Base-by-base conservation (phyloP, 2,113 vertebrate genomes). In the Nettapus auritus region DNA sequence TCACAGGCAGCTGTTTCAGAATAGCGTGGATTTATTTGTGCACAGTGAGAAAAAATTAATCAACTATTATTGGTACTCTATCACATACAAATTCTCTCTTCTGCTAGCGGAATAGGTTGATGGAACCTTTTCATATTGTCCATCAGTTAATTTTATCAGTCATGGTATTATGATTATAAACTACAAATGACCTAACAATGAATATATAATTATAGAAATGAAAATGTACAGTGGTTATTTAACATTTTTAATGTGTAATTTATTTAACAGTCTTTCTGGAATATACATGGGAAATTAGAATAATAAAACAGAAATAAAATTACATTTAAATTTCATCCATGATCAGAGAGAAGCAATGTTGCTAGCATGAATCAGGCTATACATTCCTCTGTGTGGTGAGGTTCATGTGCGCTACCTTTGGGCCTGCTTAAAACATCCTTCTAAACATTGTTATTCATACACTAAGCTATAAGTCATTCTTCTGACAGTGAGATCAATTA, bases 101-200 rank as follows among this genome's bases (percentile, higher is more conserved):
- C 55, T 93, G 7, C 63, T 93, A 82, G 55, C 83, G 63, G 78
- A 96, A 82, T 55, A 76, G 80, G 82, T 90, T 93, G 82, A 82
- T 77, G 89, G 84, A 96, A 86, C 42, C 68, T 96, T 88, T 96
- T 96, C 22, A 53, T 92, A 71, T 66, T 89, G 82, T 78, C 82
- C 46, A 91, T 96, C 73, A 89, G 75, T 93, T 97, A 91, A 96
- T 97, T 88, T 97, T 95, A 88, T 96, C 82, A 93, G 60, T 94
- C 22, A 38, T 93, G 59, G 19, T 91, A 73, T 94, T 96, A 81
- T 82, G 36, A 94, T 95, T 95, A 88, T 91, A 93, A 91, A 91
- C 68, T 95, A 89, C 82, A 95, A 93, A 91, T 89, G 56, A 52
- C 91, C 78, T 95, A 94, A 94, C 75, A 81, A 85, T 94, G 60